Evolutionary conservation across 2,113 vertebrate species (phyloP).

Genomic region (Oreochromis niloticus): DNA sequence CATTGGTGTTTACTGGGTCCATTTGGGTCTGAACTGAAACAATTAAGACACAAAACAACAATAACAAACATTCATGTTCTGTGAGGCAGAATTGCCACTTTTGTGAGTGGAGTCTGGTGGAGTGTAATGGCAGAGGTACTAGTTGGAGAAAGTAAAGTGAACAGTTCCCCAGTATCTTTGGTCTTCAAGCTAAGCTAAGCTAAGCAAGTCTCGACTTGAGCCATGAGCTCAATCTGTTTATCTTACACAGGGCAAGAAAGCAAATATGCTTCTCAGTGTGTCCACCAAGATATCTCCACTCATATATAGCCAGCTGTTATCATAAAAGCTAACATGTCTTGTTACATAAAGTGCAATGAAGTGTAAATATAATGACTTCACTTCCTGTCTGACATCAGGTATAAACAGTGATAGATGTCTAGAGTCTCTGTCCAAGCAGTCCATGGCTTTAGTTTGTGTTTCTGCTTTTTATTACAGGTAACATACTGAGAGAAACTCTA

Average conservation of each 20-base stretch:
- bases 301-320: background rate
- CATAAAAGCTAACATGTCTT: background rate
- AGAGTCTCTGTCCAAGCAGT: background rate
- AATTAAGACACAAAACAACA: background rate
- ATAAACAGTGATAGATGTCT: background rate
- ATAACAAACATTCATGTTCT: background rate
- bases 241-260: background rate
- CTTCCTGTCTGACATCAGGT: background rate
- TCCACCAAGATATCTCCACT: background rate
- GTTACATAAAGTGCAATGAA: background rate
- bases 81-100: background rate
- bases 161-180: background rate
- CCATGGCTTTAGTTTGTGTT: background rate
- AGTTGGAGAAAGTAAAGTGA: background rate
- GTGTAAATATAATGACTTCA: background rate
- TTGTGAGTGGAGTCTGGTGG: background rate
- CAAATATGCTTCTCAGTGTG: background rate
- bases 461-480: background rate
- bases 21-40: background rate
- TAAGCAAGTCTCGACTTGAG: background rate
- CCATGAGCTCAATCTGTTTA: background rate
- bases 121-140: background rate
- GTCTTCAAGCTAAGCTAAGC: background rate
- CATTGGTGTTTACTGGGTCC: background rate
- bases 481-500: background rate